Conservation (phyloP, 2,888 invertebrate species). For the Aphrophora alni region DNA sequence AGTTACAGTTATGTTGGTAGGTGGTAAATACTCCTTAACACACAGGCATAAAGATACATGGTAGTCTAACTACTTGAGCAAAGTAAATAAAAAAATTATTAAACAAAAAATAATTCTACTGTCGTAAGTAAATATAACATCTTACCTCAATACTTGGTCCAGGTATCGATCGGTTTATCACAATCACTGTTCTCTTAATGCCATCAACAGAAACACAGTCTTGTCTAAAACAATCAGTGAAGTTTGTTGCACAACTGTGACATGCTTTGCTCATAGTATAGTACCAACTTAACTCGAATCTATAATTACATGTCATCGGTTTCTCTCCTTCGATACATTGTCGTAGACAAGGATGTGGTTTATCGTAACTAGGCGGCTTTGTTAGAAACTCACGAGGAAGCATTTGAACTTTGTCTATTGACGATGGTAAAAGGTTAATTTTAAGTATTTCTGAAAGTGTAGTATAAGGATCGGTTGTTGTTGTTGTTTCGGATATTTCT, state of each 20-base stretch:
- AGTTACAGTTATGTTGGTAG: too few relatives aligned
- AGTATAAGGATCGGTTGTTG: not conserved
- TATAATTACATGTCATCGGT: slow-evolving; percentile 60
- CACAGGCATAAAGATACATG: too few relatives aligned
- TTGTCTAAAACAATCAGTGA: slow-evolving; percentile 74
- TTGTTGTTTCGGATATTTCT: not conserved
- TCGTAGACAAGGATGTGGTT: slow-evolving; percentile 32
- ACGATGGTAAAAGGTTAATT: not conserved
- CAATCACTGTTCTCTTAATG: slow-evolving; percentile 72
- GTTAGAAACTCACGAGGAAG: not conserved
- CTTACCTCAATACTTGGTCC: slow-evolving; percentile 83
- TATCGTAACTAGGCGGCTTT: not conserved
- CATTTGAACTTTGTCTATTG: not conserved
- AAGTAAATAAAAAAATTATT: too few relatives aligned
- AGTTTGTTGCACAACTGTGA: slow-evolving; percentile 71
- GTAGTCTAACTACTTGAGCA: too few relatives aligned
- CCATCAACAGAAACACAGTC: slow-evolving; percentile 90
- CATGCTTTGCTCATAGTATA: slow-evolving; percentile 89
- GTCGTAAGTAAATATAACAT: too few relatives aligned
- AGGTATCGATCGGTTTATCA: slow-evolving; percentile 86
- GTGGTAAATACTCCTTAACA: too few relatives aligned
- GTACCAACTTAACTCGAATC: slow-evolving; percentile 82
- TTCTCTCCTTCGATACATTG: slow-evolving; percentile 24
- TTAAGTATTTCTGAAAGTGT: not conserved
- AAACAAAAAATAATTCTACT: too few relatives aligned